These are phyloP conservation scores for Pagrus major DNA, from an alignment of 2,113 vertebrate genomes.

Conservation along the genomic window DNA sequence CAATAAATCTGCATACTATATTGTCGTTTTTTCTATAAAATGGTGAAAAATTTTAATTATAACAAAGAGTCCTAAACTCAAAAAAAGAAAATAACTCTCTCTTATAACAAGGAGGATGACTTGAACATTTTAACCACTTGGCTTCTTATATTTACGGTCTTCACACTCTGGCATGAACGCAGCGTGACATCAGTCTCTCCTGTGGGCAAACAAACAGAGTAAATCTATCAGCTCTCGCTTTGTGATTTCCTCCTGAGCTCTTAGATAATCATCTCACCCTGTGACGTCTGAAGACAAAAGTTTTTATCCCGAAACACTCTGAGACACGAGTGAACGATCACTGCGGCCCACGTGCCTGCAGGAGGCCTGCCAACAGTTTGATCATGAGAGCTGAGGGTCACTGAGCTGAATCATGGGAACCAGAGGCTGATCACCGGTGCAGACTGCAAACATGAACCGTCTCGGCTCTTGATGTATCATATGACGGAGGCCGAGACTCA, in stretches of 20 bases:
- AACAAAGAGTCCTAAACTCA: too few relatives aligned
- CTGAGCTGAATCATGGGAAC: slow-evolving; percentile 61
- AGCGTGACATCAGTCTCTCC: background rate
- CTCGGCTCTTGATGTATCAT: slow-evolving; percentile 38
- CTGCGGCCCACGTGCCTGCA: background rate
- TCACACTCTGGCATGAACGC: background rate
- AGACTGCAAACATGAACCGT: background rate
- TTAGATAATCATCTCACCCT: background rate
- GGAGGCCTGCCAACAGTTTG: background rate
- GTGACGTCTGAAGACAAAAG: background rate
- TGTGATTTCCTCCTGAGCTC: background rate
- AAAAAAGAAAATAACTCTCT: too few relatives aligned
- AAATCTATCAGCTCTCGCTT: background rate
- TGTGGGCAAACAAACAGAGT: background rate
- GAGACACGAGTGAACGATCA: background rate
- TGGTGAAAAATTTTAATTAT: too few relatives aligned
- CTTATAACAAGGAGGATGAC: background rate
- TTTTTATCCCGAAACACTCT: background rate
- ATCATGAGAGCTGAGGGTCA: slow-evolving; percentile 29
- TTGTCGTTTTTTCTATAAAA: too few relatives aligned
- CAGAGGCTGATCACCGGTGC: background rate
- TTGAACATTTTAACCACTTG: background rate
- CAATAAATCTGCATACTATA: too few relatives aligned
- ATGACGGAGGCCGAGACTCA: slow-evolving; percentile 10
- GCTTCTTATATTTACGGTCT: background rate